A percentile compares a stretch with the other conserved stretches of the same genome.
Evolutionary conservation across 2,113 vertebrate genomes (phyloP).

Genomic region (Indicator maculatus): DNA sequence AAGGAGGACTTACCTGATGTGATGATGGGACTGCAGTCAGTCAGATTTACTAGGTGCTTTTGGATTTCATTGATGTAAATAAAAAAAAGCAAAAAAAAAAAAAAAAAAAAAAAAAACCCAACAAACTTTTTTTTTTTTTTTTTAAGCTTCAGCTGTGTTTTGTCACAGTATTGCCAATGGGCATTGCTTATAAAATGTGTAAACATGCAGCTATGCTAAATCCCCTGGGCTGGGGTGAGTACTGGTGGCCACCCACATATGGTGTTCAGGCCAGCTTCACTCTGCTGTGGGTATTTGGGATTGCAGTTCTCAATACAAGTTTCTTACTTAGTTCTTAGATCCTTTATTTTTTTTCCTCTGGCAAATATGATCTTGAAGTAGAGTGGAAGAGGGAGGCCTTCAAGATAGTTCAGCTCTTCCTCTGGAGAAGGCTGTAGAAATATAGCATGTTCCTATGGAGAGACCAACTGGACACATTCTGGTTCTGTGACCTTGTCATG

Average conservation of each 20-base stretch:
- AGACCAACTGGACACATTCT: neutral
- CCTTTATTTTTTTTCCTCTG: neutral
- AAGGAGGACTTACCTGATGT: neutral
- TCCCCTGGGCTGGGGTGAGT: neutral
- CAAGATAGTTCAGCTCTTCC: neutral
- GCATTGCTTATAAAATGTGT: neutral
- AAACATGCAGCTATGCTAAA: too few relatives aligned
- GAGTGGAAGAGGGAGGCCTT: neutral
- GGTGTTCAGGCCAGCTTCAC: neutral
- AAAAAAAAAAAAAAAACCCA: too few relatives aligned
- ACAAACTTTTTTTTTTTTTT: conserved; percentile 7
- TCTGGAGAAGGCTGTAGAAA: neutral
- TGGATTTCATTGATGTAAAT: neutral
- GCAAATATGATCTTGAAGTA: neutral
- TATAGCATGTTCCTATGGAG: neutral
- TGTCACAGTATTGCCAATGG: neutral
- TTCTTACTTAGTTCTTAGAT: neutral
- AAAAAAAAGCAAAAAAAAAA: neutral
- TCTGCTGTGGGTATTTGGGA: neutral
- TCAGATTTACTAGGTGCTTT: conserved; percentile 8
- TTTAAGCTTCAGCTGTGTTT: neutral
- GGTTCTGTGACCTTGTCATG: neutral
- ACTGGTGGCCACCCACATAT: neutral
- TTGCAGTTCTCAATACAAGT: neutral
- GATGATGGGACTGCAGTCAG: neutral